These are phyloP conservation scores for Picathartes gymnocephalus DNA, from an alignment of 2,113 vertebrate genomes.

Conservation along the genomic window DNA sequence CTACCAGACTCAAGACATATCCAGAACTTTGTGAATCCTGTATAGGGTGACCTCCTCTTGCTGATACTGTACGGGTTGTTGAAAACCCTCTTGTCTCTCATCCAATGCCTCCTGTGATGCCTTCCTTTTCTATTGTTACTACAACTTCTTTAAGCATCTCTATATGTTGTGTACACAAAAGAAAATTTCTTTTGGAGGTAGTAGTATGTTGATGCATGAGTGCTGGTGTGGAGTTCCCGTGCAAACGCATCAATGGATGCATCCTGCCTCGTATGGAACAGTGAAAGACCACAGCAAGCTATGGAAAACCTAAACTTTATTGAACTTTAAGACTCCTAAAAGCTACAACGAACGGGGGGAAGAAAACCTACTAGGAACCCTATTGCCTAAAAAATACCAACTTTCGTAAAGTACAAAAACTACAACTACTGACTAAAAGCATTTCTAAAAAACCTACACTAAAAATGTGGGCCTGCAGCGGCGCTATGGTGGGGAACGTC, in stretches of 20 bases:
- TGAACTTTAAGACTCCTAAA: background rate
- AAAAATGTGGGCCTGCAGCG: too few species aligned
- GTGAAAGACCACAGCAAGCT: too few species aligned
- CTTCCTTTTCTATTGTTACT: background rate
- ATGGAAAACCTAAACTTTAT: background rate
- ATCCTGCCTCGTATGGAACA: fast-evolving
- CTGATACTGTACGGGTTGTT: background rate
- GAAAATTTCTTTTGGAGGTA: background rate
- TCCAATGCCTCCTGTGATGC: background rate
- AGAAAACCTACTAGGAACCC: background rate
- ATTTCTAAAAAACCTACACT: fast-evolving
- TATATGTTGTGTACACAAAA: background rate
- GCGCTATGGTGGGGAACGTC: fast-evolving
- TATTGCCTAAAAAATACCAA: too few species aligned
- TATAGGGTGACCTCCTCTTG: background rate
- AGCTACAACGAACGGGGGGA: background rate
- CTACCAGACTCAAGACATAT: background rate
- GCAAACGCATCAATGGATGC: background rate
- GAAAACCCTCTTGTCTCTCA: background rate
- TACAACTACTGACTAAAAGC: background rate
- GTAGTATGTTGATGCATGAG: background rate
- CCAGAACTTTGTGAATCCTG: background rate
- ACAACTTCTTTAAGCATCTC: background rate
- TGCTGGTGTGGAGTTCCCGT: background rate
- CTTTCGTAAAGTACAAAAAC: too few species aligned